Conservation (phyloP, 2,888 invertebrate species). For the Drosophila imparisetae region DNA sequence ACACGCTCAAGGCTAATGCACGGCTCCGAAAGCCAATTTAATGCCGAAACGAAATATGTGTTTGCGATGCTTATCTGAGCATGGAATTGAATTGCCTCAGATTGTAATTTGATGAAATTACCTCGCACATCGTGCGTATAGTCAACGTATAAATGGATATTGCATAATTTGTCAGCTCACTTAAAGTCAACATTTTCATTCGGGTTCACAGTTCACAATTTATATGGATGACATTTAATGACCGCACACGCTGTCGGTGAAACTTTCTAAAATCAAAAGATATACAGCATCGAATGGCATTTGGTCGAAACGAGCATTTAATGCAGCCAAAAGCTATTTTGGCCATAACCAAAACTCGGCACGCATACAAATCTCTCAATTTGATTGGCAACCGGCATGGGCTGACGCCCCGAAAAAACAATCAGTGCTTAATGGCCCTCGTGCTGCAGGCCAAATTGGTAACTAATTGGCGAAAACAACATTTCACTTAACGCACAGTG, state of each 20-base stretch:
- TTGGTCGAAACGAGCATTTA: conserved; percentile 27
- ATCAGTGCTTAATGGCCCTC: conserved; percentile 66
- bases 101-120: conserved; percentile 48
- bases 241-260: conserved; percentile 38
- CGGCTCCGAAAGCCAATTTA: conserved; percentile 13
- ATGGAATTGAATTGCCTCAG: conserved; percentile 42
- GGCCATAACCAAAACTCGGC: conserved; percentile 36
- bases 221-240: conserved; percentile 56
- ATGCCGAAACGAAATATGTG: conserved; percentile 11
- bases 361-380: conserved; percentile 72
- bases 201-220: conserved; percentile 42
- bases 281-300: conserved; percentile 37
- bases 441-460: conserved; percentile 61
- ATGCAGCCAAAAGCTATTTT: conserved; percentile 33
- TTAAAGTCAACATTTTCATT: conserved; percentile 49
- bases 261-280: conserved; percentile 63
- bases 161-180: conserved; percentile 59
- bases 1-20: conserved; percentile 17
- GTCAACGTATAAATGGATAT: conserved; percentile 24
- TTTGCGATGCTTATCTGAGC: conserved; percentile 40
- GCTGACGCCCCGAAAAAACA: conserved; percentile 66
- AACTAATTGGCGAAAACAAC: conserved; percentile 78
- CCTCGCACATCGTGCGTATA: conserved; percentile 13
- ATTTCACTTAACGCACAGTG: conserved; percentile 65
- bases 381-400: conserved; percentile 49